Evolutionary conservation across 2,888 invertebrate species (phyloP).

Genomic region (Clunio marinus): DNA sequence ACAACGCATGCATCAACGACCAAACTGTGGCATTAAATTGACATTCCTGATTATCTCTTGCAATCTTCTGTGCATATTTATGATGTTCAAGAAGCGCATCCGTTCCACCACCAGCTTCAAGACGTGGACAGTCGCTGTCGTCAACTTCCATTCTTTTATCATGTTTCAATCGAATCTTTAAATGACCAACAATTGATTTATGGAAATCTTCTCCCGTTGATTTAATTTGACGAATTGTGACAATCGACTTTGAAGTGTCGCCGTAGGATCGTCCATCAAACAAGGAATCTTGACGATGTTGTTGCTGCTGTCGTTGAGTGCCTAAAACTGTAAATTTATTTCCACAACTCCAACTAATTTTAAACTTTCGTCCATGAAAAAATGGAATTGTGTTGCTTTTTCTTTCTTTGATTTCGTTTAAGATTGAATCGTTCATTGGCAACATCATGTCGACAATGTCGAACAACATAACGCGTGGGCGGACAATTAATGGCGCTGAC

Average conservation of each 20-base stretch:
- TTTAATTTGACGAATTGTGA: conserved; percentile 45
- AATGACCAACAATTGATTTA: conserved; percentile 59
- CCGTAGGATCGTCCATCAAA: conserved; percentile 45
- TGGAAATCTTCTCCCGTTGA: conserved; percentile 46
- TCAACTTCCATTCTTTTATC: conserved; percentile 53
- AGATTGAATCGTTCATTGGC: background rate
- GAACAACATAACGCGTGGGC: conserved; percentile 26
- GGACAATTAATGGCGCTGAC: conserved; percentile 31
- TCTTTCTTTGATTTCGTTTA: conserved; percentile 45
- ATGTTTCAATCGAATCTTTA: conserved; percentile 62
- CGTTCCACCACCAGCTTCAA: conserved; percentile 45
- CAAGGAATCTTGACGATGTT: conserved; percentile 41
- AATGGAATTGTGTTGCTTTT: conserved; percentile 50
- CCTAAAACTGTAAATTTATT: conserved; percentile 56
- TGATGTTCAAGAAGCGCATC: conserved; percentile 58
- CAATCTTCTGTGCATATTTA: conserved; percentile 51
- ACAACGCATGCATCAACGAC: conserved; percentile 75
- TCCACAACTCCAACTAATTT: conserved; percentile 71
- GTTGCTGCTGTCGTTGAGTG: too few relatives aligned
- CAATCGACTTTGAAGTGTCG: conserved; percentile 45
- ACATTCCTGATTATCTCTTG: conserved; percentile 43
- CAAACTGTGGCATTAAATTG: conserved; percentile 58
- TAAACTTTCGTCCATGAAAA: conserved; percentile 61
- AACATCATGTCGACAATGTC: conserved; percentile 30
- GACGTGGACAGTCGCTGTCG: conserved; percentile 51